A percentile compares a stretch with the other conserved stretches of the same genome.
Conservation (phyloP, 2,888 invertebrate genomes). For the Arenicola marina region DNA sequence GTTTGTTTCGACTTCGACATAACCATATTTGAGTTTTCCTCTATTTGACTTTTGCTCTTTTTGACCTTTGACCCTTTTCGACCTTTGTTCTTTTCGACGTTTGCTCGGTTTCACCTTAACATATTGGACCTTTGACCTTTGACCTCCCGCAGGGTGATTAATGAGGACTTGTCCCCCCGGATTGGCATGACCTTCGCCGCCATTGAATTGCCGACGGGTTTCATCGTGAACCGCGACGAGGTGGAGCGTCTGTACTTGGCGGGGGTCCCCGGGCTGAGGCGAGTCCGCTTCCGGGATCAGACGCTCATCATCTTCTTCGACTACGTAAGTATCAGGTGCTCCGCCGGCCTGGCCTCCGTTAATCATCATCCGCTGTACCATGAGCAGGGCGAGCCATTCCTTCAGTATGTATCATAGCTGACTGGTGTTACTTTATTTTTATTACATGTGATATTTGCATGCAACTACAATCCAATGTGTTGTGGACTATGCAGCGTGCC, state of each 20-base stretch:
- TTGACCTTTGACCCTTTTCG: too few species aligned
- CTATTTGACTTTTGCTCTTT: too few species aligned
- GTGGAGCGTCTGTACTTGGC: slow-evolving; percentile 83
- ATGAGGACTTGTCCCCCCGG: slow-evolving; percentile 39
- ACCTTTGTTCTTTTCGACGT: too few species aligned
- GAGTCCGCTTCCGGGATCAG: slow-evolving; percentile 79
- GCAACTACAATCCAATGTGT: too few species aligned
- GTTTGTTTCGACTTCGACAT: too few species aligned
- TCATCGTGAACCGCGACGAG: slow-evolving; percentile 69
- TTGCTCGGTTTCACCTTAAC: neutral
- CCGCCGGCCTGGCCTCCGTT: too few species aligned
- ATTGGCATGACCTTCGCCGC: slow-evolving; percentile 55
- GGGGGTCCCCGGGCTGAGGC: slow-evolving; percentile 79
- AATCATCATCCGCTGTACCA: too few species aligned
- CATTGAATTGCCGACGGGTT: slow-evolving; percentile 57
- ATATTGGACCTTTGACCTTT: neutral
- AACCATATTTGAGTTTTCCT: too few species aligned
- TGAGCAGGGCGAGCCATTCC: too few species aligned
- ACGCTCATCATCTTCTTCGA: slow-evolving; percentile 92
- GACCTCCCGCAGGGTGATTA: slow-evolving; percentile 49
- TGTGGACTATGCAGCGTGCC: too few species aligned
- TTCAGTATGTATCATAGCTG: neutral
- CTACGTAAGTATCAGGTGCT: slow-evolving; percentile 86
- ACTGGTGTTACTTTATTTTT: neutral
- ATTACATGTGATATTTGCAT: neutral